Base-by-base conservation (phyloP, 2,888 invertebrate genomes). In the Oxytorus armatus region DNA sequence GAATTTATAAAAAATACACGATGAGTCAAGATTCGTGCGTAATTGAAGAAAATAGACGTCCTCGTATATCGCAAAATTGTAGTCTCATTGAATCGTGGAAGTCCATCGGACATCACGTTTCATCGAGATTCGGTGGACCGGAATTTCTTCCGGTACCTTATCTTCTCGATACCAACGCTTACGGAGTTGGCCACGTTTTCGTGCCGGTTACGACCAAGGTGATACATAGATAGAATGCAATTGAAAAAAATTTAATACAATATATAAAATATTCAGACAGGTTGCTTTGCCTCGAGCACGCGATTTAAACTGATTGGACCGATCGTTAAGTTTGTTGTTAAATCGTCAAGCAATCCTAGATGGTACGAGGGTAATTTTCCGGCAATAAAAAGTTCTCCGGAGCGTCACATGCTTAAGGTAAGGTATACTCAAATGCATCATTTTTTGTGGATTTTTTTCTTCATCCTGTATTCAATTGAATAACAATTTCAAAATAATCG, bases 111-210 rank as follows among this genome's bases (percentile, higher is more conserved):
- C 84, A 86, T 4, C 29, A 81, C n/a, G 73, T 87, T 0, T 84
- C 82, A 4, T 80, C 84, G 42, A 83, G 86, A 75, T 80, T 89
- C 16, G 82, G 79, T 0, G 86, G 82, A 29, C 29, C 80, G 0
- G 84, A 83, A 51, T 89, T 85, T 33, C 21, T 78, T 1, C 85
- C 84, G 8, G 83, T 89, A 51, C 85, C 89, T n/a, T 84, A 86
- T 59, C 78, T 85, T 3, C 42, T 89, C 23, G 88, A 89, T 14
- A 81, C 85, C 2, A 85, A 85, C 25, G 86, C 86, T 8, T 90
- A 88, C 51, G 77, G 83, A 47, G 83, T 89, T 36, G 90, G 90
- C 65, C 65, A 88, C 59, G 86, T 90, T 77, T 89, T 90, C 73
- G 85, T 86, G 3, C 83, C 76, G 61, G 55, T 53, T 65, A 66